A percentile compares a stretch with the other conserved stretches of the same genome.
These are phyloP conservation scores for Periplaneta americana DNA, from an alignment of 1,140 invertebrate species.

Conservation along the genomic window DNA sequence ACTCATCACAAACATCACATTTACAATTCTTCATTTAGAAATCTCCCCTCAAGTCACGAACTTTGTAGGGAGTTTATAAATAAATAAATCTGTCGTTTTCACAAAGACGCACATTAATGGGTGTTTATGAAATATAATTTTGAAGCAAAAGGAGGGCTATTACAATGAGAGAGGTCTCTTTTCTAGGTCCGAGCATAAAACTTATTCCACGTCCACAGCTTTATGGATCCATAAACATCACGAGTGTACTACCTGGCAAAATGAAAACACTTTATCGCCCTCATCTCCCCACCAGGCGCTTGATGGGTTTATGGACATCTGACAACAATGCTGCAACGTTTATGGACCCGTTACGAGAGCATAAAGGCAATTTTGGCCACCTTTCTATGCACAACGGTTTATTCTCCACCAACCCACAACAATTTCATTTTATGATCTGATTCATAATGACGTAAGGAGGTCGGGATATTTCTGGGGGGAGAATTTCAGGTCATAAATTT, in stretches of 20 bases:
- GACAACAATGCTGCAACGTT: neutral
- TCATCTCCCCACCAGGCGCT: neutral
- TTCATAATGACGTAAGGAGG: neutral
- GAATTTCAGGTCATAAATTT: neutral
- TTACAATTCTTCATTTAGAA: no score
- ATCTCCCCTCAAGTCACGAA: no score
- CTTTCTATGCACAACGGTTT: neutral
- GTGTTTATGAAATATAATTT: neutral
- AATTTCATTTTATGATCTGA: neutral
- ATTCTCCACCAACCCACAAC: neutral
- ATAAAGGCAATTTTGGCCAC: neutral
- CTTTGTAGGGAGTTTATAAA: no score
- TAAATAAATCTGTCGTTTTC: no score
- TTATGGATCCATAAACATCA: neutral
- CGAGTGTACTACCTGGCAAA: neutral
- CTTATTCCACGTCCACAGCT: no score
- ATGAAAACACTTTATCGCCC: neutral
- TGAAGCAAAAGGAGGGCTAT: neutral
- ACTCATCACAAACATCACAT: no score
- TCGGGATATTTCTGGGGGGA: neutral
- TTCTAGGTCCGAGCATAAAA: neutral
- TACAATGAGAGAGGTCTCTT: neutral
- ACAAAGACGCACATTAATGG: neutral
- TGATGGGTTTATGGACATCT: neutral
- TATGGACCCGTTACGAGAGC: neutral